Evolutionary conservation across 2,888 invertebrate species (phyloP), one percentile per base, ranked within the genome.

Genomic region (Melitaea athalia): DNA sequence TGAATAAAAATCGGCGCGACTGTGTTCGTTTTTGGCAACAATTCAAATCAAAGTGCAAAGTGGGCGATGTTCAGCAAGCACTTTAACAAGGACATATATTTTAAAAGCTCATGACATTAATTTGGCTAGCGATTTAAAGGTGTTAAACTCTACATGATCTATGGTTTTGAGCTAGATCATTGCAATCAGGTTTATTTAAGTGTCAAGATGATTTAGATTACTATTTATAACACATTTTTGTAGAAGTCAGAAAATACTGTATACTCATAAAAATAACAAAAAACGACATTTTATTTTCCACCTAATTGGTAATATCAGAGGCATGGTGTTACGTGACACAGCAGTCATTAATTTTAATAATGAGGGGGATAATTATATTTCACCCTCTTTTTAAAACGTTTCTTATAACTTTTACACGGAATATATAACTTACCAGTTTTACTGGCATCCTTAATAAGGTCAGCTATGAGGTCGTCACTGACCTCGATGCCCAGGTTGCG

Each of bases 401-500:
- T 4, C n/a, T 38, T 38, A 42, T 52, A n/a, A n/a, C 14, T 67
- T 60, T 38, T 38, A 38, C 33, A 33, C 38, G 38, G 38, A 38
- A 24, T 24, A 24, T 24, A 24, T 24, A 38, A 81, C 93, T 92
- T 75, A 95, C 95, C 95, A 85, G 94, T 94, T 89, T 95, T 95
- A 86, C 96, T 96, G 69, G 96, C 96, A 81, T 95, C 95, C 80
- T 95, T 95, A 81, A 96, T 95, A 78, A 97, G 94, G 80, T 96
- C 95, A 72, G 95, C 94, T 73, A 96, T 95, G 79, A 95, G 94
- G 82, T 96, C 95, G 80, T 96, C 96, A 79, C 94, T 94, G 80
- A 96, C 94, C 80, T 95, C 94, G 77, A 97, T 96, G 79, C 96
- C 96, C 76, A 96, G 93, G 86, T 95, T 96, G 75, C 94, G 94